Conservation (phyloP, 2,888 invertebrate genomes). For the Plagodis pulveraria region DNA sequence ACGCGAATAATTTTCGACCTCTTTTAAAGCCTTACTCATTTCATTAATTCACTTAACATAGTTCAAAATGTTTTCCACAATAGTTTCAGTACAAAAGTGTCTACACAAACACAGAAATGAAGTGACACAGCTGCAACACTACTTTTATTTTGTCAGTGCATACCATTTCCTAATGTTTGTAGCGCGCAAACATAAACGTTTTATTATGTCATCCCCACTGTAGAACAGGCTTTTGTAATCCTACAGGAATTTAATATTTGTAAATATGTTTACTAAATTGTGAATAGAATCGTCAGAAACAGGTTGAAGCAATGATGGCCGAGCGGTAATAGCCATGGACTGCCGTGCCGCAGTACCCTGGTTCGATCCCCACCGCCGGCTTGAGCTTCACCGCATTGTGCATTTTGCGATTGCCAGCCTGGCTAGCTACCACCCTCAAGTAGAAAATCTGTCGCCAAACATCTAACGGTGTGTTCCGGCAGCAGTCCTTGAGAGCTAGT, state of each 20-base stretch:
- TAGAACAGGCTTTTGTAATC: constrained; percentile 37
- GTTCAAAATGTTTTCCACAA: constrained; percentile 37
- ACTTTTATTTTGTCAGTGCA: constrained; percentile 53
- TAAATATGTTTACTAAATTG: too few species aligned
- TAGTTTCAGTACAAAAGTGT: constrained; percentile 27
- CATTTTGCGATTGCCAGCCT: too few species aligned
- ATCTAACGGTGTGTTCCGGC: too few species aligned
- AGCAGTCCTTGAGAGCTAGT: too few species aligned
- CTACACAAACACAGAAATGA: constrained; percentile 45
- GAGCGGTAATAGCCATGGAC: too few species aligned
- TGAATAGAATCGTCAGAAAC: too few species aligned
- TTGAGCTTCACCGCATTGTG: too few species aligned
- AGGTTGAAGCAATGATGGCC: too few species aligned
- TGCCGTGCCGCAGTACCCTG: too few species aligned
- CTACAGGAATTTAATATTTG: constrained; percentile 27
- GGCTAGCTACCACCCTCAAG: too few species aligned
- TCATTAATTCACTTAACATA: constrained; percentile 26
- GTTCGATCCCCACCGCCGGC: too few species aligned
- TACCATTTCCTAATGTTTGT: constrained; percentile 52
- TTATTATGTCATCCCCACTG: constrained; percentile 50
- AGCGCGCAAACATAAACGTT: constrained; percentile 42
- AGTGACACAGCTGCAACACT: constrained; percentile 61
- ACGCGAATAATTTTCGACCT: not conserved
- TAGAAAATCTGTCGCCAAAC: too few species aligned
- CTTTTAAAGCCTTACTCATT: not conserved